These are phyloP conservation scores for Montifringilla adamsi DNA, from an alignment of 2,113 vertebrate genomes.

Conservation along the genomic window DNA sequence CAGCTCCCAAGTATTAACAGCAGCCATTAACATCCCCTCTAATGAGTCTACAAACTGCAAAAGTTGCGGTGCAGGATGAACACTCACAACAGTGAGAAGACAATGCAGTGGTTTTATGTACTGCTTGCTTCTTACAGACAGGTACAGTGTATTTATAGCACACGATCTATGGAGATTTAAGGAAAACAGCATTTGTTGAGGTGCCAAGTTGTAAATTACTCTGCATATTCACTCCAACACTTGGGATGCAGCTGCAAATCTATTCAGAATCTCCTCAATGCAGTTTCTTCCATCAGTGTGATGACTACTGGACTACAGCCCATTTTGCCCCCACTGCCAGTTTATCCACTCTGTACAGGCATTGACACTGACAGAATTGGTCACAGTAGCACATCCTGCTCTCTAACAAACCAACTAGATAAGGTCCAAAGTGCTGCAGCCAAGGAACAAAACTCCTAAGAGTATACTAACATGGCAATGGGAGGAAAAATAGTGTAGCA, in stretches of 20 bases:
- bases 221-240: not conserved
- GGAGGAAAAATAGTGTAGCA: not conserved
- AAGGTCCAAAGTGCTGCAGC: not conserved
- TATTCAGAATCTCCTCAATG: not conserved
- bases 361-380: accelerated
- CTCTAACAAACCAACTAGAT: not conserved
- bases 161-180: not conserved
- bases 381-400: not conserved
- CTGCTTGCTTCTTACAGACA: not conserved
- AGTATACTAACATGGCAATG: accelerated
- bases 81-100: accelerated
- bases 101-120: accelerated
- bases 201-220: not conserved
- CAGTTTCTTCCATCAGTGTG: not conserved
- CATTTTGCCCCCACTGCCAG: not conserved
- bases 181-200: not conserved
- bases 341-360: not conserved
- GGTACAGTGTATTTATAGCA: not conserved
- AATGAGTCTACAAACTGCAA: not conserved
- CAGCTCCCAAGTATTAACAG: not conserved
- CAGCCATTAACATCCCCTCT: not conserved
- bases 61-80: not conserved
- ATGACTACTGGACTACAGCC: not conserved
- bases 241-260: not conserved
- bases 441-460: not conserved